Base-by-base conservation (phyloP, 1,140 invertebrate species). In the Melitaea cinxia region DNA sequence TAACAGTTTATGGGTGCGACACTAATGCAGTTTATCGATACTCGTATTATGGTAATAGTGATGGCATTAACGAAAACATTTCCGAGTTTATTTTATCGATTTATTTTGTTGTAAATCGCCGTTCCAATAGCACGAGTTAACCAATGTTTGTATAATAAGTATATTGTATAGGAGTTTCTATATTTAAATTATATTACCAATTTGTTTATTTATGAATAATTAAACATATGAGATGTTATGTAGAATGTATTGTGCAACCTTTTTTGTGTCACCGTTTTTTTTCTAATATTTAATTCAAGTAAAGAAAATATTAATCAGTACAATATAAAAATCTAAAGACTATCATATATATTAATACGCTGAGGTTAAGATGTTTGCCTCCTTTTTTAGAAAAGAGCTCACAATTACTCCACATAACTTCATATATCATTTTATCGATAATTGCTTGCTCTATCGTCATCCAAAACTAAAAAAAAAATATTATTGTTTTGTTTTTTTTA, bases 1-100 rank as follows among this genome's bases (percentile, higher is more conserved):
- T 85, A 85, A 82, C 82, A 85, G 72, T 89, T 87, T 87, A 85
- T 79, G 80, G 75, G 53, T 75, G 49, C 80, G 61, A 70, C 80
- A 80, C 83, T 82, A 86, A 84, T 84, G 84, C 75, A 70, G 63
- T 77, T 78, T 75, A 83, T 83, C 78, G 78, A 70, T 82, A 78
- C 62, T 37, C 63, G 55, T 58, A 65, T 65, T 65, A 65, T 58
- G 63, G 56, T 65, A 58, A 65, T 65, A 42, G 55, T 50, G 30
- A 50, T 50, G 47, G 63, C 52, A 58, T 65, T 65, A 58, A 65
- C 47, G 49, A 42, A 52, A 58, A 42, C 56, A 53, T 61, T 61
- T 54, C 24, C 33, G 19, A 23, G 50, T 30, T 17, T 56, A n/a
- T 21, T 58, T 58, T 21, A 47, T 49, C 19, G n/a, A 49, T 63